Percentiles rank a stretch among this genome's conserved stretches.
phyloP scores from a whole-genome alignment of 2,888 invertebrate species.

The Lithophane ornitopus region DNA sequence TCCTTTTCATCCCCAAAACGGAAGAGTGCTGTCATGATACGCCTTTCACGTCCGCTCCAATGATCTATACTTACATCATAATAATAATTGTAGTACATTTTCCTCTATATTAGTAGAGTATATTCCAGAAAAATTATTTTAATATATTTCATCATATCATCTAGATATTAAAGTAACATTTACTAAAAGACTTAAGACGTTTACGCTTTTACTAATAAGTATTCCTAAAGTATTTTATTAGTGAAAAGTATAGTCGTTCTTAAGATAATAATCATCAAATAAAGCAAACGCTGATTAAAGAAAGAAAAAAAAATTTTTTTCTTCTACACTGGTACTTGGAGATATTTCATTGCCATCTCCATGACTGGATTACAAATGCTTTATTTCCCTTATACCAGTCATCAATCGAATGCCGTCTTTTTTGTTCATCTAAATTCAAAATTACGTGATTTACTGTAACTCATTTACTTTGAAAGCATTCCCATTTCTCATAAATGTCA shows the following conservation, averaged over 20 bases:
- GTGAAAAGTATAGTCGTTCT: not conserved
- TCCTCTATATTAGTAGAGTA: constrained; percentile 16
- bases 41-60: constrained; percentile 57
- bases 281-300: not conserved
- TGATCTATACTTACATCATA: constrained; percentile 47
- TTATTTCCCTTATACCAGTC: constrained; percentile 47
- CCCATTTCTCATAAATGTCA: constrained; percentile 22
- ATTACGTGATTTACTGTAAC: constrained; percentile 42
- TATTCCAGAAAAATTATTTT: not conserved
- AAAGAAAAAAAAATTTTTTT: constrained; percentile 19
- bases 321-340: constrained; percentile 19
- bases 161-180: not conserved
- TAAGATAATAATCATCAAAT: constrained; percentile 1
- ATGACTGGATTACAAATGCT: constrained; percentile 60
- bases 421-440: constrained; percentile 36
- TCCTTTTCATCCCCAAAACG: constrained; percentile 50
- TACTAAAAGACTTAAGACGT: not conserved
- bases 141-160: not conserved
- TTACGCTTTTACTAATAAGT: not conserved
- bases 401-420: constrained; percentile 56
- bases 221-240: not conserved
- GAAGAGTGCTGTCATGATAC: constrained; percentile 60
- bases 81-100: constrained; percentile 57
- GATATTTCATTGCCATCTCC: constrained; percentile 45
- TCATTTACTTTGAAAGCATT: constrained; percentile 32